Evolutionary conservation across 2,888 invertebrate genomes (phyloP).

Genomic region (Metopia argyrocephala): DNA sequence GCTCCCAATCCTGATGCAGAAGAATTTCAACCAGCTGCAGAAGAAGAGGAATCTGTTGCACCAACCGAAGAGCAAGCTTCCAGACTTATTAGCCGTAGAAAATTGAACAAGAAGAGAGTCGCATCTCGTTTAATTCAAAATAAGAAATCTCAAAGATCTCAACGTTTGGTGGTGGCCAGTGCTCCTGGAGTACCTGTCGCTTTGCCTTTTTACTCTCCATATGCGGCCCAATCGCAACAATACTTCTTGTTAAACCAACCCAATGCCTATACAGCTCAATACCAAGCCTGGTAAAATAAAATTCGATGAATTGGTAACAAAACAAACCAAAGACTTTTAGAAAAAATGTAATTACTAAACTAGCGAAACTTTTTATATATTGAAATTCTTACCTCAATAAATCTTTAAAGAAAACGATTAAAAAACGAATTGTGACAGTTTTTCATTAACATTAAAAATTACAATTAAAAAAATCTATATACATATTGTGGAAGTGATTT

Average conservation of each 20-base stretch:
- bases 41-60: background rate
- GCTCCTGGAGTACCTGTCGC: conserved; percentile 27
- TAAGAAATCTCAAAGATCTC: conserved; percentile 47
- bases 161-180: conserved; percentile 46
- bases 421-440: conserved; percentile 31
- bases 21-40: conserved; percentile 63
- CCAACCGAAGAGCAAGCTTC: conserved; percentile 1
- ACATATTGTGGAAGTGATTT: no score
- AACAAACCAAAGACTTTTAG: conserved; percentile 11
- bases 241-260: conserved; percentile 71
- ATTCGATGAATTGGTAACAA: background rate
- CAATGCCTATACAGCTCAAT: conserved; percentile 67
- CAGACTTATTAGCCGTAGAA: conserved; percentile 37
- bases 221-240: conserved; percentile 63
- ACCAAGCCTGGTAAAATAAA: conserved; percentile 67
- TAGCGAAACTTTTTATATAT: background rate
- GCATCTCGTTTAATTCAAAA: conserved; percentile 46
- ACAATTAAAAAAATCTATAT: background rate
- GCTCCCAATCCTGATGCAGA: conserved; percentile 67
- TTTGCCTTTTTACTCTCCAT: conserved; percentile 46
- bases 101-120: conserved; percentile 33
- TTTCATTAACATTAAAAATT: background rate
- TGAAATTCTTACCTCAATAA: conserved; percentile 32
- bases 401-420: conserved; percentile 43
- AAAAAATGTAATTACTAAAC: conserved; percentile 19